phyloP scores from a whole-genome alignment of 2,888 invertebrate genomes.

The Hirtodrosophila trivittata region DNA sequence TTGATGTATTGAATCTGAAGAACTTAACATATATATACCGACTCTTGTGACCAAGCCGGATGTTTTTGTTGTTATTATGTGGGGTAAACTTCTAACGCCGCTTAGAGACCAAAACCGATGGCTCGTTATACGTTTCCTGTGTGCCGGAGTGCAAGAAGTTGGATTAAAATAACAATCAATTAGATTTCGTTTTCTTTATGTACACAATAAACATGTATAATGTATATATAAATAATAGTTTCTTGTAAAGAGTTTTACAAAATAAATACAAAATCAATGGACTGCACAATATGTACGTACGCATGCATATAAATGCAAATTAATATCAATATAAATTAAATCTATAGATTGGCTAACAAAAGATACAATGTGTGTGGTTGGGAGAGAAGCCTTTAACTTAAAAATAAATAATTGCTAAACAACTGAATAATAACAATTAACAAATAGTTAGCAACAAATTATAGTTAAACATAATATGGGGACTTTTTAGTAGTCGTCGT shows the following conservation, averaged over 20 bases:
- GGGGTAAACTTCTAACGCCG: conserved; percentile 17
- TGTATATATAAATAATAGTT: conserved; percentile 38
- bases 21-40: conserved; percentile 28
- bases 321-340: conserved; percentile 46
- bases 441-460: conserved; percentile 69
- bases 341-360: conserved; percentile 64
- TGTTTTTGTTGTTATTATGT: conserved; percentile 24
- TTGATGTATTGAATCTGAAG: conserved; percentile 25
- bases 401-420: conserved; percentile 56
- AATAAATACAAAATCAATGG: conserved; percentile 53
- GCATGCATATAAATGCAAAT: conserved; percentile 52
- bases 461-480: conserved; percentile 39
- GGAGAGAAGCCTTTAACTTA: conserved; percentile 49
- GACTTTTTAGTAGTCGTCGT: conserved; percentile 20
- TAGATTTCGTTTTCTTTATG: conserved; percentile 43
- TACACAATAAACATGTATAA: conserved; percentile 36
- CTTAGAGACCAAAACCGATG: conserved; percentile 72
- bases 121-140: conserved; percentile 82
- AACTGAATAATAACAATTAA: conserved; percentile 74
- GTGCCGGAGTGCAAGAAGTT: conserved; percentile 21
- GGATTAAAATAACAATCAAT: conserved; percentile 27
- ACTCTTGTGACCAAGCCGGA: conserved; percentile 29
- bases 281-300: conserved; percentile 32
- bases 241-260: conserved; percentile 37
- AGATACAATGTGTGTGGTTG: conserved; percentile 27